Evolutionary conservation across 2,113 vertebrate species (phyloP).

Genomic region (Psophia crepitans): DNA sequence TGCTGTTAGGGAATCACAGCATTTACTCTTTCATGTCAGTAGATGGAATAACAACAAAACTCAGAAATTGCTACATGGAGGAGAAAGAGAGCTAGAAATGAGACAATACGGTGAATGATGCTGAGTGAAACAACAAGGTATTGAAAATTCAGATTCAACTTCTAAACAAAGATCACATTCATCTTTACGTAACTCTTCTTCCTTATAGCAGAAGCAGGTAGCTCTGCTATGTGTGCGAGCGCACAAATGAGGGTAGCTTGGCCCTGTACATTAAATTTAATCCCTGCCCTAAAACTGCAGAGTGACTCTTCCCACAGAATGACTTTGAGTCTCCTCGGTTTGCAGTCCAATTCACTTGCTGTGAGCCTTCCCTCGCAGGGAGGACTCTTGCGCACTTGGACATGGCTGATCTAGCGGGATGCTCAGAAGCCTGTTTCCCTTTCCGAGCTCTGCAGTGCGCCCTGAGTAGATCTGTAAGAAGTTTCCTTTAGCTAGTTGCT

Average conservation of each 20-base stretch:
- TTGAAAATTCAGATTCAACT: neutral
- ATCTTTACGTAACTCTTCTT: neutral
- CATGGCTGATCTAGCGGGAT: neutral
- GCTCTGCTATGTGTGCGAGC: neutral
- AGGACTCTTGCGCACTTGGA: neutral
- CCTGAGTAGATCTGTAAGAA: neutral
- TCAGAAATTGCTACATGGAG: neutral
- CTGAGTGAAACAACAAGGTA: neutral
- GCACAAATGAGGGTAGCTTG: neutral
- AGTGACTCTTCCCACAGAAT: neutral
- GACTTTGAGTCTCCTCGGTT: neutral
- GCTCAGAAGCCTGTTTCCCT: neutral
- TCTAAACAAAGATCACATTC: neutral
- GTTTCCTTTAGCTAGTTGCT: neutral
- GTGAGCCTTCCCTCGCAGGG: neutral
- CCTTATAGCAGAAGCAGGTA: neutral
- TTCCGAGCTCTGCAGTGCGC: neutral
- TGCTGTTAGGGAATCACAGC: neutral
- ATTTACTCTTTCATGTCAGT: neutral
- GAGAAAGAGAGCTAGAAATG: neutral
- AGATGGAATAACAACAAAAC: slow-evolving; percentile 11
- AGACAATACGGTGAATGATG: neutral
- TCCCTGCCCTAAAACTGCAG: neutral
- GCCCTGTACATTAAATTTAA: neutral
- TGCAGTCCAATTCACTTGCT: neutral